phyloP scores from a whole-genome alignment of 2,113 vertebrate genomes.

The Colistium nudipinnis region DNA sequence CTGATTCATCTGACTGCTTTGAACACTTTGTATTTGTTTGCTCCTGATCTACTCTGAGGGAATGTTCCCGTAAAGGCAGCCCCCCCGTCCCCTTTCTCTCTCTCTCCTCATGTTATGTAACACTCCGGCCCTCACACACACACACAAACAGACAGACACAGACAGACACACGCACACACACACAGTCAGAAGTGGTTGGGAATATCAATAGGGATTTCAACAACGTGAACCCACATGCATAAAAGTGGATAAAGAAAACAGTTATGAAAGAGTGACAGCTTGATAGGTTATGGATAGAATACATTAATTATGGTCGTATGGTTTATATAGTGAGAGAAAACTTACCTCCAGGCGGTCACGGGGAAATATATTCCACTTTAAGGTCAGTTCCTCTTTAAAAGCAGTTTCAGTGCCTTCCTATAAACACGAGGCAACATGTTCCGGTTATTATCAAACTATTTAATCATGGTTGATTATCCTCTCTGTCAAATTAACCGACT shows the following conservation, averaged over 20 bases:
- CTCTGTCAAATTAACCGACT: conserved; percentile 10
- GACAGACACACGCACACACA: not conserved
- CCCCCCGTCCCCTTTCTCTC: not conserved
- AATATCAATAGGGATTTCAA: not conserved
- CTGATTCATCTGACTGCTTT: not conserved
- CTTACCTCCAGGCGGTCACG: conserved; percentile 43
- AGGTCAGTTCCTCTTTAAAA: not conserved
- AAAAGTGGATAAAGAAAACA: accelerated
- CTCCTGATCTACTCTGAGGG: not conserved
- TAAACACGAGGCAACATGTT: too few species aligned
- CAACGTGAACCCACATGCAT: not conserved
- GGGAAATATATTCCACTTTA: not conserved
- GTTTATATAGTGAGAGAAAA: not conserved
- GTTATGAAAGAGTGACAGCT: not conserved
- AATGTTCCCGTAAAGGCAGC: conserved; percentile 33
- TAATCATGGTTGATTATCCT: too few species aligned
- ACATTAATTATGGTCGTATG: not conserved
- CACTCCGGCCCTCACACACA: conserved; percentile 27
- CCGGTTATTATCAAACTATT: too few species aligned
- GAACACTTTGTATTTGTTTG: not conserved
- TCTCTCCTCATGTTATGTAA: conserved; percentile 69
- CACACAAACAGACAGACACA: conserved; percentile 32
- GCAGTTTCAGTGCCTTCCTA: too few species aligned
- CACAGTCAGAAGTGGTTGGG: not conserved
- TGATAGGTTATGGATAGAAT: not conserved